Conservation (phyloP, 2,888 invertebrate genomes). For the Muscina levida region DNA sequence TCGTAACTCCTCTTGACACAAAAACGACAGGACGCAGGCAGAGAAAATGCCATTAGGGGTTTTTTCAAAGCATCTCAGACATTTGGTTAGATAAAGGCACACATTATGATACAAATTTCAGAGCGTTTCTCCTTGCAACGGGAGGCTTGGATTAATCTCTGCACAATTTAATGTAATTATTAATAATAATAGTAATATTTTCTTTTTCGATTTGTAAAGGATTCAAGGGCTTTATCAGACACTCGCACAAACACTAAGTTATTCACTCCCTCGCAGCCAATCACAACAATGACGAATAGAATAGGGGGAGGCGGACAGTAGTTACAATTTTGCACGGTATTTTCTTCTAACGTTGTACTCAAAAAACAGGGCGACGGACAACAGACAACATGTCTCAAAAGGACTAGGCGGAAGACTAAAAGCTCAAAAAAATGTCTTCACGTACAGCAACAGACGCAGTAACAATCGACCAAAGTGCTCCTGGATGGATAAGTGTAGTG, state of each 20-base stretch:
- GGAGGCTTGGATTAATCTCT: no score
- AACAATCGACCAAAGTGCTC: constrained; percentile 19
- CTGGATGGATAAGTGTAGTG: constrained; percentile 7
- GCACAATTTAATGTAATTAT: no score
- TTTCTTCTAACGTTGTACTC: constrained; percentile 61
- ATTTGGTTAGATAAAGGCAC: constrained; percentile 59
- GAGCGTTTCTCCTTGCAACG: not conserved
- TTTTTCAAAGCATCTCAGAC: constrained; percentile 30
- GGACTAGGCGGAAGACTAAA: constrained; percentile 76
- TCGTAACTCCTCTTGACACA: constrained; percentile 26
- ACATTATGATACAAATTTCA: constrained; percentile 47
- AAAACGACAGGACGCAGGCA: constrained; percentile 14
- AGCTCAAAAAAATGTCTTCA: constrained; percentile 61
- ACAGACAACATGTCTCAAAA: constrained; percentile 74
- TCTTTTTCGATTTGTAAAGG: no score
- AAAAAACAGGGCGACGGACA: constrained; percentile 60
- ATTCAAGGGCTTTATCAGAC: no score
- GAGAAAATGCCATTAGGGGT: not conserved
- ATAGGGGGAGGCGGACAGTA: no score
- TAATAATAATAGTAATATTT: no score
- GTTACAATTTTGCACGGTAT: constrained; percentile 57
- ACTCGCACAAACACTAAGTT: no score
- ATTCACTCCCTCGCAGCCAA: no score
- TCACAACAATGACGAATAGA: no score
- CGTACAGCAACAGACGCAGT: constrained; percentile 51